Evolutionary conservation across 2,797 vertebrate species (phyloP), one percentile per base, ranked within the genome.

Genomic region (Sarcophilus harrisii): DNA sequence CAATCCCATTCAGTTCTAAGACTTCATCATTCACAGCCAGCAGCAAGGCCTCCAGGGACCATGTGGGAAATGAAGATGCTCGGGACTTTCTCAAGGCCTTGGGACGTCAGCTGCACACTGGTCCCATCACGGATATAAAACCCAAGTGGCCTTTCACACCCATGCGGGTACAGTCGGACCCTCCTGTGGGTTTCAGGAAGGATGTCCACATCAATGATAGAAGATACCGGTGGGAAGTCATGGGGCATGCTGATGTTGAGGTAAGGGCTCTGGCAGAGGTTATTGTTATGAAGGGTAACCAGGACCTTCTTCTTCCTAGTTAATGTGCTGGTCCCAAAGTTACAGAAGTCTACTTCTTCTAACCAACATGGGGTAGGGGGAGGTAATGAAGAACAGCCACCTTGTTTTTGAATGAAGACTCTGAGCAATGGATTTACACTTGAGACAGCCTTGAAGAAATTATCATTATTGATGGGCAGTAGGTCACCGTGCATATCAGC

Each of bases 151-250:
- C 99, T 99, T 98, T 99, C 99, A 0, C 99, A 99, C 38, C 99
- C 99, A 0, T 99, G 99, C 3, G 99, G 99, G 94, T 99, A 99
- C 57, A 99, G 99, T 28, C 99, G 98, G 52, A 99, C 99, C 0
- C 99, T 99, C 59, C 99, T 99, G 98, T 99, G 99, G 0, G 99
- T 99, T 97, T 99, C 99, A 0, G 99, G 99, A 45, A 99, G 99
- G 97, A 99, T 99, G 98, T 99, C 99, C 98, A 99, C 99, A 5
- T 99, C 99, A 0, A 99, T 99, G 98, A 99, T 99, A 96, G 99
- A 99, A 28, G 99, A 99, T 93, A 99, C 99, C 0, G 99, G 99
- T 45, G 99, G 99, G 97, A 99, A 99, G 98, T 99, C 99, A 45
- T 99, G 99, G 2, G 99, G 99, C 99, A 99, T 99, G 95, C 99